A percentile compares a stretch with the other conserved stretches of the same genome.
Evolutionary conservation across 2,113 vertebrate species (phyloP).

Genomic region (Corapipo altera): DNA sequence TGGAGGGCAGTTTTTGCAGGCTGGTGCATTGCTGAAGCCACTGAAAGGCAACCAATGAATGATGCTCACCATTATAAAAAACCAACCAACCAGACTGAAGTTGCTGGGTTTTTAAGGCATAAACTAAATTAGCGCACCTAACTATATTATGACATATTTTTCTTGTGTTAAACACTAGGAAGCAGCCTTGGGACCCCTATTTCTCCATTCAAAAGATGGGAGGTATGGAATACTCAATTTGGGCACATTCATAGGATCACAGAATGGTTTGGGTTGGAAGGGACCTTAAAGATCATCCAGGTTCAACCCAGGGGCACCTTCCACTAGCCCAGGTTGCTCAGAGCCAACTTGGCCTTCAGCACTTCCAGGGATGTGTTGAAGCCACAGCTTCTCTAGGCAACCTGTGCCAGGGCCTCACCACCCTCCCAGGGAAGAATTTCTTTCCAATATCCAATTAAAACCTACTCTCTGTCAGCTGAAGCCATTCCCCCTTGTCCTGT

Average conservation of each 20-base stretch:
- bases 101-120: not conserved
- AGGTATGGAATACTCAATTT: not conserved
- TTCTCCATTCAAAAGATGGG: not conserved
- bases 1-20: not conserved
- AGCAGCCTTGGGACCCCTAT: not conserved
- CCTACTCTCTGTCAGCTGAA: rapidly evolving
- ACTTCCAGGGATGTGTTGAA: not conserved
- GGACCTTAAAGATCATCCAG: not conserved
- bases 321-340: rapidly evolving
- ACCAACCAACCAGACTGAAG: not conserved
- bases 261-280: not conserved
- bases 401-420: not conserved
- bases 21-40: not conserved
- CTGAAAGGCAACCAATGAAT: not conserved
- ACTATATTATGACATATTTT: not conserved
- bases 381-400: not conserved
- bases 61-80: not conserved
- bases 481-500: not conserved
- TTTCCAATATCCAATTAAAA: not conserved
- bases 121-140: not conserved
- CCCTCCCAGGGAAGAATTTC: not conserved
- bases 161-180: not conserved
- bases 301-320: not conserved
- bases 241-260: not conserved
- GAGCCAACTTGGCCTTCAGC: not conserved